Conservation (phyloP, 2,888 invertebrate species). For the Drosophila dives region DNA sequence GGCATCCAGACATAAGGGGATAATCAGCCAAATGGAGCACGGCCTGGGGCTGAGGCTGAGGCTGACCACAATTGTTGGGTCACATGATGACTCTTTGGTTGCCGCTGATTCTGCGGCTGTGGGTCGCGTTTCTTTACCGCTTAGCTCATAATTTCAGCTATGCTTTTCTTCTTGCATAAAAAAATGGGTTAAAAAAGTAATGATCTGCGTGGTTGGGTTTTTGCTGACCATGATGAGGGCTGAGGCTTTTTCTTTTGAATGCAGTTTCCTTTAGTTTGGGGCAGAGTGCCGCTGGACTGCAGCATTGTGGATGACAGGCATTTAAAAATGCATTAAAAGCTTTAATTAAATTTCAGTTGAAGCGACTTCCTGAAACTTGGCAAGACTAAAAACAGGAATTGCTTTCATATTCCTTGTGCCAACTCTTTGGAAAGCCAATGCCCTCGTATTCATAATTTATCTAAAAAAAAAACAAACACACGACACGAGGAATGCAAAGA, state of each 20-base stretch:
- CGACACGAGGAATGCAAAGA: conserved; percentile 1
- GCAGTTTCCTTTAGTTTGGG: conserved; percentile 29
- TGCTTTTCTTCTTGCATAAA: conserved; percentile 34
- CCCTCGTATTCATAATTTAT: conserved; percentile 42
- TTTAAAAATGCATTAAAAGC: conserved; percentile 73
- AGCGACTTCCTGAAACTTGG: conserved; percentile 20
- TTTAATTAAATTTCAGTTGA: conserved; percentile 66
- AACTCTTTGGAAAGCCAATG: conserved; percentile 37
- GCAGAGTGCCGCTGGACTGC: background rate
- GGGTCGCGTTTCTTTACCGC: conserved; percentile 28
- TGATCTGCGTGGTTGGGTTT: conserved; percentile 29
- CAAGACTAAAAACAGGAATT: conserved; percentile 24
- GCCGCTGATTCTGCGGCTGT: conserved; percentile 19
- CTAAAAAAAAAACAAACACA: conserved; percentile 5
- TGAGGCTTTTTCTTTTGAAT: conserved; percentile 43
- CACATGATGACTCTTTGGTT: conserved; percentile 64
- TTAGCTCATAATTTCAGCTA: conserved; percentile 48
- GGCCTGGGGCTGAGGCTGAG: background rate
- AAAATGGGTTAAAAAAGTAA: conserved; percentile 30
- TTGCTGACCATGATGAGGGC: conserved; percentile 14
- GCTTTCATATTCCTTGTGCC: conserved; percentile 26
- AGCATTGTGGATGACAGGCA: conserved; percentile 25
- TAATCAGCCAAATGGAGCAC: conserved; percentile 29
- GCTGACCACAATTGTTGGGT: conserved; percentile 65
- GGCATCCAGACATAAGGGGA: conserved; percentile 17